phyloP scores from a whole-genome alignment of 2,797 vertebrate genomes.

The Peromyscus eremicus region DNA sequence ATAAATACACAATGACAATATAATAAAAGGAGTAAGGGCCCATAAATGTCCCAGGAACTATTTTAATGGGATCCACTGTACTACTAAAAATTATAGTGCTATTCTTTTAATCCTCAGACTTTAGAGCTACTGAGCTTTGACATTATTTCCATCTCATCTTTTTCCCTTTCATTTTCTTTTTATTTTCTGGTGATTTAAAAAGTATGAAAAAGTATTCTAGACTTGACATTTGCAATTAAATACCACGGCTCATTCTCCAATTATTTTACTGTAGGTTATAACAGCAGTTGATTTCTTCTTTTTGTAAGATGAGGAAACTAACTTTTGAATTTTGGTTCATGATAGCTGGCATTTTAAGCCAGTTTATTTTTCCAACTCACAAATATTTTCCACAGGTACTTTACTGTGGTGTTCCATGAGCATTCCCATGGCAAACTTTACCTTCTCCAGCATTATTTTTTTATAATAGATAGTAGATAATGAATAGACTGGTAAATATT shows the following conservation, averaged over 20 bases:
- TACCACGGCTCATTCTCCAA: not conserved
- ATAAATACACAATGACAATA: not conserved
- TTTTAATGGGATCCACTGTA: not conserved
- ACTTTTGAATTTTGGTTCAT: constrained; percentile 7
- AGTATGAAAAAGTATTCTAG: not conserved
- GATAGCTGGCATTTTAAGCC: not conserved
- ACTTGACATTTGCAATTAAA: not conserved
- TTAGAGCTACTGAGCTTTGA: not conserved
- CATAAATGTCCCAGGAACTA: not conserved
- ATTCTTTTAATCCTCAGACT: not conserved
- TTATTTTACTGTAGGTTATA: not conserved
- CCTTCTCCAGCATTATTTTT: not conserved
- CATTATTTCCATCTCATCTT: not conserved
- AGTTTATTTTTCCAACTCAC: not conserved
- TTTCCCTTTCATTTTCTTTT: not conserved
- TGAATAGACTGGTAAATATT: not conserved
- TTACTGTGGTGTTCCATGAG: not conserved
- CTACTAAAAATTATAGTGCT: not conserved
- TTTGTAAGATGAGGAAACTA: not conserved
- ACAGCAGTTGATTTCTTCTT: not conserved
- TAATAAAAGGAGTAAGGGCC: not conserved
- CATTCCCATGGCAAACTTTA: not conserved
- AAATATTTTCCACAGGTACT: not conserved
- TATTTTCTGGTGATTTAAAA: not conserved
- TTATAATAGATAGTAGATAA: constrained; percentile 14